These are phyloP conservation scores for Mesorhabditis belari DNA, from an alignment of 2,888 invertebrate species.

Conservation along the genomic window DNA sequence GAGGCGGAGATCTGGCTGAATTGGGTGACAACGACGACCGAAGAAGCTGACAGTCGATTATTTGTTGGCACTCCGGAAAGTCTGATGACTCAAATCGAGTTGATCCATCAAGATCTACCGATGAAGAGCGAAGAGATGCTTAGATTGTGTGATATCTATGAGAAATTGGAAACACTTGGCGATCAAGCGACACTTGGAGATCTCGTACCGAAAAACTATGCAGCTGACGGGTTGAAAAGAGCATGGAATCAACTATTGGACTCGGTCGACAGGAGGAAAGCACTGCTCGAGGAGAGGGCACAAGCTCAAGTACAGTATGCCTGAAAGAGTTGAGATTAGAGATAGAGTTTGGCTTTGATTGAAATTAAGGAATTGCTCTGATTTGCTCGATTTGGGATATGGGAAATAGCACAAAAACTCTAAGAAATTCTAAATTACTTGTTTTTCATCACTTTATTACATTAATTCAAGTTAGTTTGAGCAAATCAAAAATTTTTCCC, in stretches of 20 bases:
- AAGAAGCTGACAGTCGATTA: not conserved
- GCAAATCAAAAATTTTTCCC: too few relatives aligned
- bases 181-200: too few relatives aligned
- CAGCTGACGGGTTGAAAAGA: not conserved
- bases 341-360: too few relatives aligned
- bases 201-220: not conserved
- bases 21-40: not conserved
- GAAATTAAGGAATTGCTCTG: too few relatives aligned
- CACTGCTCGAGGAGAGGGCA: not conserved
- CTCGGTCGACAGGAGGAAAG: not conserved
- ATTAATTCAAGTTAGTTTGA: too few relatives aligned
- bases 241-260: not conserved
- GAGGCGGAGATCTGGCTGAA: not conserved
- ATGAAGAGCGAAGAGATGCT: not conserved
- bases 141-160: not conserved
- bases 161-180: too few relatives aligned
- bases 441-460: too few relatives aligned
- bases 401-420: too few relatives aligned
- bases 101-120: not conserved
- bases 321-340: too few relatives aligned
- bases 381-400: too few relatives aligned
- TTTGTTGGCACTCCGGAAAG: not conserved
- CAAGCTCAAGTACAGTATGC: not conserved
- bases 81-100: not conserved
- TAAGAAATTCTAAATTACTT: too few relatives aligned